phyloP scores from a whole-genome alignment of 2,797 vertebrate species.

The Sandelia bainsii region DNA sequence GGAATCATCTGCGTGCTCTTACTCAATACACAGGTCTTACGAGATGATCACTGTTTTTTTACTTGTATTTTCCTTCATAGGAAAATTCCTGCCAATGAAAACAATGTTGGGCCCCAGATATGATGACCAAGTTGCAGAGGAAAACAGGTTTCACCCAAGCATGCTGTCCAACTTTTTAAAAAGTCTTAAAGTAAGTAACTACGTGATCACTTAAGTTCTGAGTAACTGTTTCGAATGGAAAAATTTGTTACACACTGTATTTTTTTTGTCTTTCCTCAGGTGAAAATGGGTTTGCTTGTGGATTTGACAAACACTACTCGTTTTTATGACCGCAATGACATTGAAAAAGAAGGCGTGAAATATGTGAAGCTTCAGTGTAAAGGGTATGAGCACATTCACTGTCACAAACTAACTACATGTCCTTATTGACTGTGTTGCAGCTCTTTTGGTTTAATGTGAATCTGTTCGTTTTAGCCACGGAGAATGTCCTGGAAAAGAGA shows the following conservation, averaged over 20 bases:
- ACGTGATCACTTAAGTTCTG: neutral
- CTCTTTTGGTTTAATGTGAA: neutral
- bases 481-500: conserved; percentile 92
- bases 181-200: conserved; percentile 92
- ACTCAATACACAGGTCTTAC: neutral
- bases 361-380: conserved; percentile 97
- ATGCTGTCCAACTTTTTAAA: conserved; percentile 98
- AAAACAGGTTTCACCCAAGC: conserved; percentile 95
- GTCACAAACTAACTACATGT: neutral
- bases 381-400: conserved; percentile 85
- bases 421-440: neutral
- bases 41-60: neutral
- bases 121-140: conserved; percentile 96
- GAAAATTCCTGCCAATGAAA: conserved; percentile 98
- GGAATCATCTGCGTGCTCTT: neutral
- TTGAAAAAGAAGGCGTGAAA: conserved; percentile 95
- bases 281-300: conserved; percentile 96
- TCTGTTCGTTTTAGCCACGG: conserved; percentile 86
- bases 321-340: conserved; percentile 95
- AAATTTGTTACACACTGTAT: neutral
- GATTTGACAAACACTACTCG: conserved; percentile 97
- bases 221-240: neutral
- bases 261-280: conserved; percentile 78
- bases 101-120: conserved; percentile 97
- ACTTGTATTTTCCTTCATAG: conserved; percentile 73